Evolutionary conservation across 2,888 invertebrate genomes (phyloP).

Genomic region (Sinohyriopsis cumingii): DNA sequence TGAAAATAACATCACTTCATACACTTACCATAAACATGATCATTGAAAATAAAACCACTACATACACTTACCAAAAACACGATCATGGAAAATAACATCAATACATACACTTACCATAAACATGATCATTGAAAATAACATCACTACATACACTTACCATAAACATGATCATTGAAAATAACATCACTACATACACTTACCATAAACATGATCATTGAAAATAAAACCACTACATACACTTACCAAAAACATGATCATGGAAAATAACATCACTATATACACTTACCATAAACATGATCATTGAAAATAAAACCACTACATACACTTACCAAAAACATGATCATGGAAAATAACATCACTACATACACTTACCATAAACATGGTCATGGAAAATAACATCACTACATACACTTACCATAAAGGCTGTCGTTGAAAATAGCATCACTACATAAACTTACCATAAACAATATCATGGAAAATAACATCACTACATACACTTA

Average conservation of each 20-base stretch:
- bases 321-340: constrained; percentile 40
- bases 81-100: constrained; percentile 25
- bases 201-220: background rate
- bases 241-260: constrained; percentile 46
- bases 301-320: background rate
- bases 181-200: too few relatives aligned
- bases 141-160: constrained; percentile 30
- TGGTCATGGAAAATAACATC: background rate
- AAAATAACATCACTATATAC: too few relatives aligned
- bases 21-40: background rate
- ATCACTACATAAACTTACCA: too few relatives aligned
- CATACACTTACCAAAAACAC: constrained; percentile 39
- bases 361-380: background rate
- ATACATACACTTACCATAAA: background rate
- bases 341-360: constrained; percentile 22
- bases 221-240: constrained; percentile 1
- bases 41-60: background rate
- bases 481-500: constrained; percentile 14
- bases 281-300: background rate
- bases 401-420: constrained; percentile 34
- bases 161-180: constrained; percentile 43
- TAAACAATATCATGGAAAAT: background rate
- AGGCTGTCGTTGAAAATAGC: too few relatives aligned
- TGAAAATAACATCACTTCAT: constrained; percentile 10
- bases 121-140: background rate